A percentile compares a stretch with the other conserved stretches of the same genome.
Conservation (phyloP, 1,140 invertebrate genomes). For the Wiebesia pumilae region DNA sequence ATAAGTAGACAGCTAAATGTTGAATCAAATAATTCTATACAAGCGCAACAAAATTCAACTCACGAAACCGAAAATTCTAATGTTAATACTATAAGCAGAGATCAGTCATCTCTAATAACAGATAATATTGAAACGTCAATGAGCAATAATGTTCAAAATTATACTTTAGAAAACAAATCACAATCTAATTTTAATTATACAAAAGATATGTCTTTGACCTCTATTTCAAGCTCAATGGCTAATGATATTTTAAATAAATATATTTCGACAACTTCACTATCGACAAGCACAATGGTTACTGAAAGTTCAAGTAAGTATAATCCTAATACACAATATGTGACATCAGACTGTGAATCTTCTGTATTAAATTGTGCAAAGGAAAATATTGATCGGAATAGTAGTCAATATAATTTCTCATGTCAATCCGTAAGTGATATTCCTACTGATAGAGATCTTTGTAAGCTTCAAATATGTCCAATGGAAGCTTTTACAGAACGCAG, state of each 20-base stretch:
- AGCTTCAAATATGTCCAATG: conserved; percentile 51
- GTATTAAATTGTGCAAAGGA: conserved; percentile 42
- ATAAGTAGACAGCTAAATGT: conserved; percentile 37
- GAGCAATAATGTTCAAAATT: conserved; percentile 33
- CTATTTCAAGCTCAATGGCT: conserved; percentile 46
- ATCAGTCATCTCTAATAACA: neutral
- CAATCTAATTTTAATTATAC: conserved; percentile 45
- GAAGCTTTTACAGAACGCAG: conserved; percentile 45
- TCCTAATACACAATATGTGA: conserved; percentile 27
- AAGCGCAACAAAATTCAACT: neutral
- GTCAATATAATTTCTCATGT: conserved; percentile 39
- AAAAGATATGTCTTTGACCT: conserved; percentile 40
- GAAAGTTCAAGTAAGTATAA: conserved; percentile 43
- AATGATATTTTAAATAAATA: conserved; percentile 52
- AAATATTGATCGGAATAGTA: conserved; percentile 34
- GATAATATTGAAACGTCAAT: conserved; percentile 25
- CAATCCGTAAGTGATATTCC: conserved; percentile 43
- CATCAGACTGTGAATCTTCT: conserved; percentile 41
- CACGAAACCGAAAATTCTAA: conserved; percentile 22
- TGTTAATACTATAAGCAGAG: neutral
- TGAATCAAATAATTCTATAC: conserved; percentile 28
- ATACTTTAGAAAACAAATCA: conserved; percentile 33
- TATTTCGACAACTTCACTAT: conserved; percentile 45
- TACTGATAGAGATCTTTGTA: conserved; percentile 45
- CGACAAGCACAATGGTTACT: conserved; percentile 39